phyloP scores from a whole-genome alignment of 53 echinoderm and acorn worm species.

The Paelopatides confundens region DNA sequence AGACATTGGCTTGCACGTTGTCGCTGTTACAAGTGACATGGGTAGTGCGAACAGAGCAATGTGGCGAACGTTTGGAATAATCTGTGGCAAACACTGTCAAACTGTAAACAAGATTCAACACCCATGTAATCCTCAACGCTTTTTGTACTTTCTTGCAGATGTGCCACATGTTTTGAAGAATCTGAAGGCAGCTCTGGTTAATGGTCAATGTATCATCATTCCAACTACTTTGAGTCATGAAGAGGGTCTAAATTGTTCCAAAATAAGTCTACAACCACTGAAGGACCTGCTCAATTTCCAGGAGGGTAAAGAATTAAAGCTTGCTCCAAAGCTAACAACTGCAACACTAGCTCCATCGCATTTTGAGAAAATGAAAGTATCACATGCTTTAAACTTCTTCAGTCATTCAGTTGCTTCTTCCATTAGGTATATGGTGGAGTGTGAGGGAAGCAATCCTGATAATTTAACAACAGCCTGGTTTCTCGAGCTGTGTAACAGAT shows the following conservation, averaged over 20 bases:
- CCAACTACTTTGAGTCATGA: no score
- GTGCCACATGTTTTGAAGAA: slow-evolving; percentile 53
- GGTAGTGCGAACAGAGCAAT: slow-evolving; percentile 33
- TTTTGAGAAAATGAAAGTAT: slow-evolving; percentile 83
- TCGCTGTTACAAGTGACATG: slow-evolving; percentile 40
- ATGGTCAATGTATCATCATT: no score
- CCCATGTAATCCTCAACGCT: neutral
- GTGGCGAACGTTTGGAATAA: slow-evolving; percentile 12
- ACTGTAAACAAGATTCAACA: slow-evolving; percentile 22
- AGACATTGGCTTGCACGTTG: slow-evolving; percentile 43
- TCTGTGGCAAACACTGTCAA: slow-evolving; percentile 3
- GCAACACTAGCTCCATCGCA: slow-evolving; percentile 59
- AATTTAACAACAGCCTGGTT: slow-evolving; percentile 67
- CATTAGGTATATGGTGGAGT: slow-evolving; percentile 52
- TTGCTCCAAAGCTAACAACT: slow-evolving; percentile 63
- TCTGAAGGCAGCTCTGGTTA: slow-evolving; percentile 64
- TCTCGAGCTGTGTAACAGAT: slow-evolving; percentile 59
- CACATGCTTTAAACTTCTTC: slow-evolving; percentile 58
- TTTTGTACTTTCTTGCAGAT: slow-evolving; percentile 29
- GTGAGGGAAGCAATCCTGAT: slow-evolving; percentile 14
- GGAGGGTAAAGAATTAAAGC: slow-evolving; percentile 58
- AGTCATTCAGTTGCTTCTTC: slow-evolving; percentile 61
- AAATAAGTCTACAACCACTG: slow-evolving; percentile 44
- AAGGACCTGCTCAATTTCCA: slow-evolving; percentile 67
- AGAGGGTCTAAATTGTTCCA: neutral